Evolutionary conservation across 2,797 vertebrate species (phyloP).

Genomic region (Clamator glandarius): DNA sequence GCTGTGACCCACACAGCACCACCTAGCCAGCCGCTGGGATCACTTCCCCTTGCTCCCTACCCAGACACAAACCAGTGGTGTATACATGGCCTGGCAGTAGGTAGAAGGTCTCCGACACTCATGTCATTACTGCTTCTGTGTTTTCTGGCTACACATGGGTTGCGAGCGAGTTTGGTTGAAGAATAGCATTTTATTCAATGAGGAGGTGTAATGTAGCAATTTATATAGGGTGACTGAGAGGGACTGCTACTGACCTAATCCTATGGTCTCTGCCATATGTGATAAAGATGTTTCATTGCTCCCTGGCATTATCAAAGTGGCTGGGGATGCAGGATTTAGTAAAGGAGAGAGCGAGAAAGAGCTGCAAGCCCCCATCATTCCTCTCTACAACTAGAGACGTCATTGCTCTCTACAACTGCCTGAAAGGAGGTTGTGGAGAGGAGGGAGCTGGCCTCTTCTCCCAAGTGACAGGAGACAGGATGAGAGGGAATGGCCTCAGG

Average conservation of each 20-base stretch:
- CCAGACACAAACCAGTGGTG: fast-evolving
- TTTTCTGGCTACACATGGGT: not conserved
- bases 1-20: not conserved
- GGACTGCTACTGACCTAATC: not conserved
- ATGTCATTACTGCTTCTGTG: not conserved
- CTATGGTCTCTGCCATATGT: not conserved
- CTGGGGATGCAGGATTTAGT: not conserved
- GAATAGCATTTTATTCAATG: not conserved
- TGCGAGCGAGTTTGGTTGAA: too few species aligned
- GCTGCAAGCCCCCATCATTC: not conserved
- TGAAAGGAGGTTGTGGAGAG: too few species aligned
- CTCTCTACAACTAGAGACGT: too few species aligned
- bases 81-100: not conserved
- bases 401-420: too few species aligned
- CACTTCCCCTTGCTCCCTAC: not conserved
- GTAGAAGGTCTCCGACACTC: not conserved
- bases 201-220: not conserved
- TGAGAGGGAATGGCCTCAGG: too few species aligned
- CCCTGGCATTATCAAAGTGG: not conserved
- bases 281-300: not conserved
- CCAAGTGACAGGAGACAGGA: too few species aligned
- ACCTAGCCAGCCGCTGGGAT: not conserved
- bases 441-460: too few species aligned
- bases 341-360: not conserved
- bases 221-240: not conserved